Evolutionary conservation across 2,113 vertebrate genomes (phyloP).

Genomic region (Hippocampus barbouri): DNA sequence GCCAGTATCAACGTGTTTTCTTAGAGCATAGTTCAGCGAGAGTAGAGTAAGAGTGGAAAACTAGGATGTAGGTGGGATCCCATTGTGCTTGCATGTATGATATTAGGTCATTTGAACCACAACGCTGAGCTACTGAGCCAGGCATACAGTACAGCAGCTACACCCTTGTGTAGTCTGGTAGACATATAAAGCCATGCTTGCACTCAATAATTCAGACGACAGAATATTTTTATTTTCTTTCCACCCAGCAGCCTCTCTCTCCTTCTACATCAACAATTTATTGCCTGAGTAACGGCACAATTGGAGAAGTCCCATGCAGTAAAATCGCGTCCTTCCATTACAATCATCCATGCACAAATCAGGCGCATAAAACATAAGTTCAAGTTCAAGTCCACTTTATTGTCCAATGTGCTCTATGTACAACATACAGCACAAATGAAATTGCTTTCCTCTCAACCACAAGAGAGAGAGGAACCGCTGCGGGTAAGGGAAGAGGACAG

Average conservation of each 20-base stretch:
- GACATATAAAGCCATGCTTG: conserved; percentile 27
- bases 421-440: no score
- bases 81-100: conserved; percentile 8
- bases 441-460: no score
- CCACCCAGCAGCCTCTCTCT: conserved; percentile 32
- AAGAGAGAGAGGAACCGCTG: no score
- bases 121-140: conserved; percentile 12
- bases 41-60: conserved; percentile 25
- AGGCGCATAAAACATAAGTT: conserved; percentile 28
- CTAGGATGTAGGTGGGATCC: conserved; percentile 11
- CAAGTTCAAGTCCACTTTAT: not conserved
- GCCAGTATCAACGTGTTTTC: conserved; percentile 12
- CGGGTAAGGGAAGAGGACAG: not conserved
- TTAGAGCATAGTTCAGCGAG: conserved; percentile 13
- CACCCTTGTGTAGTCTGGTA: conserved; percentile 9
- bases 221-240: conserved; percentile 58
- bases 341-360: conserved; percentile 40
- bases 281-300: conserved; percentile 53
- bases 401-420: no score
- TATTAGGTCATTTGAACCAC: conserved; percentile 8
- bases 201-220: conserved; percentile 66
- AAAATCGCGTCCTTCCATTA: conserved; percentile 48
- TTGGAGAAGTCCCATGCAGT: conserved; percentile 53
- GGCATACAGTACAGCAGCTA: conserved; percentile 3
- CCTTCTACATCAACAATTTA: conserved; percentile 67